Conservation (phyloP, 2,888 invertebrate species). For the Helobdella robusta region DNA sequence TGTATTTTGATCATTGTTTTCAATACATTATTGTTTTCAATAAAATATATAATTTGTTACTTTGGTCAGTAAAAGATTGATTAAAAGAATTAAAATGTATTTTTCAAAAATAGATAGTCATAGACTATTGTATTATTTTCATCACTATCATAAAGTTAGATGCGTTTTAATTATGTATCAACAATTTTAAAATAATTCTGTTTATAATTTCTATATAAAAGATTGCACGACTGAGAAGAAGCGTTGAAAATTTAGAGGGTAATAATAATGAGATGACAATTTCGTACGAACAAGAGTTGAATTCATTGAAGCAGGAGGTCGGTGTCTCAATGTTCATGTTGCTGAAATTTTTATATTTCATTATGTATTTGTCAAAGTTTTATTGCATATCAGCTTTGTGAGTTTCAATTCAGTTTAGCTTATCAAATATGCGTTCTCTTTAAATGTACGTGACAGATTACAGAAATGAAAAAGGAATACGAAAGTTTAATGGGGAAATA, state of each 20-base stretch:
- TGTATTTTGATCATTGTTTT: too few relatives aligned
- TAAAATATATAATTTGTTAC: too few relatives aligned
- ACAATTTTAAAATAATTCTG: neutral
- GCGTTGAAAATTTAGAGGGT: constrained; percentile 38
- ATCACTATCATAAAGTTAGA: neutral
- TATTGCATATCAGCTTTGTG: too few relatives aligned
- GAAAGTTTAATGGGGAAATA: neutral
- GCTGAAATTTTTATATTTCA: neutral
- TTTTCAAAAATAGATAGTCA: too few relatives aligned
- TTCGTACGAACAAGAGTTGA: constrained; percentile 38
- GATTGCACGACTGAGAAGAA: constrained; percentile 35
- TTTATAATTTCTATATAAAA: constrained; percentile 19
- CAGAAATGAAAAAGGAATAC: constrained; percentile 3
- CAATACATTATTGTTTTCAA: too few relatives aligned
- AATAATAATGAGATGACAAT: constrained; percentile 38
- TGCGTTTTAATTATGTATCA: neutral
- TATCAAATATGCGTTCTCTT: too few relatives aligned
- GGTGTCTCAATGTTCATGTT: neutral
- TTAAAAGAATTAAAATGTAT: too few relatives aligned
- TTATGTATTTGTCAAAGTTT: neutral
- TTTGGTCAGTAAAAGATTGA: too few relatives aligned
- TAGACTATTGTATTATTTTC: too few relatives aligned
- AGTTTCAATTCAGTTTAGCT: too few relatives aligned
- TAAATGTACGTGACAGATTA: too few relatives aligned
- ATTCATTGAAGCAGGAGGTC: constrained; percentile 21